Percentiles rank a stretch among this genome's conserved stretches.
Conservation (phyloP, 2,113 vertebrate genomes). For the Erinaceus europaeus region DNA sequence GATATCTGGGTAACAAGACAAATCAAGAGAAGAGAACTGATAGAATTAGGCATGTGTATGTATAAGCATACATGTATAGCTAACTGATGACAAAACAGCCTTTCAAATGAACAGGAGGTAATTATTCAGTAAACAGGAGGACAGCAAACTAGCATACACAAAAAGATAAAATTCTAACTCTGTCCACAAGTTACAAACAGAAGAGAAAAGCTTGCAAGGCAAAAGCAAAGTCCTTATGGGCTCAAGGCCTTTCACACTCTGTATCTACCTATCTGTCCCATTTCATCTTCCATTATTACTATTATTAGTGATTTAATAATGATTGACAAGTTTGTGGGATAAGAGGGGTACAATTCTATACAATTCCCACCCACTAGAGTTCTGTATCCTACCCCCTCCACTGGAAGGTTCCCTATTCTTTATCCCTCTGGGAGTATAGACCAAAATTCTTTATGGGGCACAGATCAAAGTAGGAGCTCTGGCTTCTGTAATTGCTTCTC, state of each 20-base stretch:
- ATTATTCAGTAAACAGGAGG: neutral
- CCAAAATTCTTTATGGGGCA: too few species aligned
- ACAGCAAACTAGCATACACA: neutral
- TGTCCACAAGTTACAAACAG: neutral
- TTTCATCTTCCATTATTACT: too few species aligned
- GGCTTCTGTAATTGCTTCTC: too few species aligned
- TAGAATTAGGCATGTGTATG: neutral
- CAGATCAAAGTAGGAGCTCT: too few species aligned
- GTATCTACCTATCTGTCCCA: neutral
- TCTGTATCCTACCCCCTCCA: too few species aligned
- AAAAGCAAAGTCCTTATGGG: neutral
- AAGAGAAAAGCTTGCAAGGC: neutral
- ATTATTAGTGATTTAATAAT: too few species aligned
- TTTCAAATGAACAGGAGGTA: neutral
- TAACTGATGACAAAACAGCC: neutral
- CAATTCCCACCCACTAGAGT: too few species aligned
- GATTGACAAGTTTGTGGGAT: too few species aligned
- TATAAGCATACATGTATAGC: neutral
- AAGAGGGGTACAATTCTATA: too few species aligned
- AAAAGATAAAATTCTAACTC: constrained; percentile 12
- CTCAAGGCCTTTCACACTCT: neutral
- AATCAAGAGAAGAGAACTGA: neutral
- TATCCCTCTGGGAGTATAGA: too few species aligned
- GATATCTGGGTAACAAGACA: neutral
- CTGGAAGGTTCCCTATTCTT: too few species aligned